Base-by-base conservation (phyloP, 1,140 invertebrate species). In the Caenorhabditis brenneri region DNA sequence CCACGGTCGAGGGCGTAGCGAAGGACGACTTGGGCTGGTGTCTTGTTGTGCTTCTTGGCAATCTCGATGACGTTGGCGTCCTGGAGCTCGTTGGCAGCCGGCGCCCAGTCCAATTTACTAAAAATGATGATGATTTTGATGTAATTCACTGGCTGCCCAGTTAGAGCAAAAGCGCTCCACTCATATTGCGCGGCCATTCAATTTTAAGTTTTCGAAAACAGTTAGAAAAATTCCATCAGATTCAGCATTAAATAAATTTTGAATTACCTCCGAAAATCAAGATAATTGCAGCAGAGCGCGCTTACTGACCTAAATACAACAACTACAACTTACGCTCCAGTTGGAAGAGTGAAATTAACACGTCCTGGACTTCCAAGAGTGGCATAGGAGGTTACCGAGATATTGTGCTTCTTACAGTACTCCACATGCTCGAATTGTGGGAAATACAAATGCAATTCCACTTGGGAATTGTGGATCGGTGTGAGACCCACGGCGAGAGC, bases 21-120 rank as follows among this genome's bases (percentile, higher is more conserved):
- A 9, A 92, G 80, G n/a, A 92, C 86, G 33, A 92, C 84, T 84
- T 95, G 94, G 4, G 94, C 93, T 51, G 93, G 90, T 9, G 93
- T 92, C 86, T 93, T 93, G 1, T 92, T 89, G 31, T 94, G 88
- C 86, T 93, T 92, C 12, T 90, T 86, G 12, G 94, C 93, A 60
- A 95, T 91, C 78, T 91, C 86, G 51, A 88, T 89, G 2, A 95
- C 92, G 19, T 82, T 79, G 0, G 33, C 16, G 48, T 83, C 69
- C 4, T 79, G 19, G 3, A 83, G 29, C 1, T 49, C 42, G 22
- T n/a, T 27, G 1, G 82, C 69, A 79, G 39, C 42, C 19, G 39
- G 49, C 6, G 27, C 65, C 31, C 53, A 69, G 0, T 84, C 6
- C n/a, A 36, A 16, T 15, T 74, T 51, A 16, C 84, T 82, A 31